Evolutionary conservation across 2,113 vertebrate genomes (phyloP).

Genomic region (Hymenochirus boettgeri): DNA sequence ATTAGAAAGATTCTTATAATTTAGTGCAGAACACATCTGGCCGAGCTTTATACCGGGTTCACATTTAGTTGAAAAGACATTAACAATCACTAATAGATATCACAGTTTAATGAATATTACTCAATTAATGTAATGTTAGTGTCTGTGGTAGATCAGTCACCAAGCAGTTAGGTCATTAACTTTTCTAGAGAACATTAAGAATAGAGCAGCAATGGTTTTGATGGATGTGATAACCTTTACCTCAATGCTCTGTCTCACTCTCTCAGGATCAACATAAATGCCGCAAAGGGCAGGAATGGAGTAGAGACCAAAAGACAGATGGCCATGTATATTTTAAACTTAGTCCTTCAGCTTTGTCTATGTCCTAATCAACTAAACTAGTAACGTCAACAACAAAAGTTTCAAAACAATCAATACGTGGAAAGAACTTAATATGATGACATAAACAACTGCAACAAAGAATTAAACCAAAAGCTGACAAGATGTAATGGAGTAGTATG

Average conservation of each 20-base stretch:
- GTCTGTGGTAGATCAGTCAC: conserved; percentile 39
- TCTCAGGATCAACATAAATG: conserved; percentile 31
- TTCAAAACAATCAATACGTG: no score
- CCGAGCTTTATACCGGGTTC: conserved; percentile 22
- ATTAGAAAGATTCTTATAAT: conserved; percentile 6
- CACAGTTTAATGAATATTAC: conserved; percentile 42
- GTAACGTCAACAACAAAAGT: no score
- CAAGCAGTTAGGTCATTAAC: conserved; percentile 36
- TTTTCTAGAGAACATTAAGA: conserved; percentile 38
- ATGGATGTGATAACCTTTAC: conserved; percentile 42
- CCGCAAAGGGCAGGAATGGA: conserved; percentile 29
- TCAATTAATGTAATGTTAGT: conserved; percentile 44
- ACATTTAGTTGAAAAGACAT: conserved; percentile 39
- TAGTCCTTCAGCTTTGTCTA: conserved; percentile 19
- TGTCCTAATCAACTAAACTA: no score
- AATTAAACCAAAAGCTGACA: no score
- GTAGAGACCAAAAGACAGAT: conserved; percentile 24
- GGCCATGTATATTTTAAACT: conserved; percentile 11
- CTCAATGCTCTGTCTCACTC: conserved; percentile 25
- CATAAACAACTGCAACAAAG: no score
- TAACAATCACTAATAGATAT: conserved; percentile 41
- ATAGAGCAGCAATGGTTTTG: conserved; percentile 29
- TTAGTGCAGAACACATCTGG: conserved; percentile 24
- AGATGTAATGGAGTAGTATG: no score
- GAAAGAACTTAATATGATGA: no score